A percentile compares a stretch with the other conserved stretches of the same genome.
Conservation (phyloP, 2,113 vertebrate species). For the Tetrao urogallus region DNA sequence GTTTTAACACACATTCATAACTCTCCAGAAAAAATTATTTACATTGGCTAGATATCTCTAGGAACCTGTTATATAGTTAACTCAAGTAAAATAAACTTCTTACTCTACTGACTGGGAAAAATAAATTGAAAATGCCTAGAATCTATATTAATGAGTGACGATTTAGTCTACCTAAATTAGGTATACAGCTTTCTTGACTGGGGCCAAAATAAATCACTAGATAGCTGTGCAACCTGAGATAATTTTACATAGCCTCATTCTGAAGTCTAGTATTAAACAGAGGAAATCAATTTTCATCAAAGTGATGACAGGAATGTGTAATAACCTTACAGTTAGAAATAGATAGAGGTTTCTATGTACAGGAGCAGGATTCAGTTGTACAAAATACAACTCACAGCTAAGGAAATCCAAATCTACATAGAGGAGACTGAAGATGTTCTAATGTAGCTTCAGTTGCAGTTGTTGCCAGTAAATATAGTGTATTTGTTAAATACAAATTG, state of each 20-base stretch:
- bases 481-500: neutral
- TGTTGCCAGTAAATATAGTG: neutral
- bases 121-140: neutral
- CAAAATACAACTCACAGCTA: neutral
- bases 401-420: neutral
- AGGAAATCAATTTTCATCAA: neutral
- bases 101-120: neutral
- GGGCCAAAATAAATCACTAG: neutral
- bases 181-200: neutral
- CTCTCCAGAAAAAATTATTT: neutral
- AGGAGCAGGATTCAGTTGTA: neutral
- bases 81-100: neutral
- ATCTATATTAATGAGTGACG: neutral
- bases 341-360: neutral
- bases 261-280: neutral
- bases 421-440: neutral
- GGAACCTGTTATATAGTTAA: neutral
- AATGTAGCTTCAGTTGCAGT: neutral
- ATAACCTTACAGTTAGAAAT: neutral
- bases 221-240: neutral
- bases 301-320: neutral
- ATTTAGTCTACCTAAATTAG: neutral
- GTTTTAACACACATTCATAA: neutral
- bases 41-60: neutral
- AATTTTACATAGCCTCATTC: neutral